Conservation (phyloP, 2,113 vertebrate species). For the Gavialis gangeticus region DNA sequence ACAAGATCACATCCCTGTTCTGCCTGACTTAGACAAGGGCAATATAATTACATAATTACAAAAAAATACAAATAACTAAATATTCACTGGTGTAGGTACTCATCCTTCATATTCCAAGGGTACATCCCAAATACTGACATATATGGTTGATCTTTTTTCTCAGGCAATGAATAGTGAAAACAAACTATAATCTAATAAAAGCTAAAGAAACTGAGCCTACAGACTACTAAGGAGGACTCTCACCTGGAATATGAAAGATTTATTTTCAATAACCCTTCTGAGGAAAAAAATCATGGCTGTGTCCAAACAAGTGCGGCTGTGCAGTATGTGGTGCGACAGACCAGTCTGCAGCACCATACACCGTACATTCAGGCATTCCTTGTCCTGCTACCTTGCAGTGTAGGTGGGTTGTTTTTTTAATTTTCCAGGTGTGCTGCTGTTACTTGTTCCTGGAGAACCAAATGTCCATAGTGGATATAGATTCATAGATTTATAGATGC, state of each 20-base stretch:
- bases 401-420: too few species aligned
- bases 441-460: too few species aligned
- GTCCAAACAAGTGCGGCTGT: too few species aligned
- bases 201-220: neutral
- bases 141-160: neutral
- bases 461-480: too few species aligned
- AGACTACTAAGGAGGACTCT: neutral
- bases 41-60: too few species aligned
- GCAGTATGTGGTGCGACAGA: too few species aligned
- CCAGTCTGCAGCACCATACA: too few species aligned
- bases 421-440: too few species aligned
- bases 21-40: neutral
- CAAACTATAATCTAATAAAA: neutral
- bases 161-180: neutral
- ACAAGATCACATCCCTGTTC: neutral
- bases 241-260: neutral
- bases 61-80: neutral
- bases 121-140: neutral
- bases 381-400: too few species aligned
- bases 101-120: neutral
- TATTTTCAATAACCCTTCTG: neutral
- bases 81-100: neutral
- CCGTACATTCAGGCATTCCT: too few species aligned
- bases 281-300: too few species aligned
- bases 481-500: too few species aligned